Evolutionary conservation across 2,888 invertebrate species (phyloP), one percentile per base, ranked within the genome.

Genomic region (Sarcophaga carnaria): DNA sequence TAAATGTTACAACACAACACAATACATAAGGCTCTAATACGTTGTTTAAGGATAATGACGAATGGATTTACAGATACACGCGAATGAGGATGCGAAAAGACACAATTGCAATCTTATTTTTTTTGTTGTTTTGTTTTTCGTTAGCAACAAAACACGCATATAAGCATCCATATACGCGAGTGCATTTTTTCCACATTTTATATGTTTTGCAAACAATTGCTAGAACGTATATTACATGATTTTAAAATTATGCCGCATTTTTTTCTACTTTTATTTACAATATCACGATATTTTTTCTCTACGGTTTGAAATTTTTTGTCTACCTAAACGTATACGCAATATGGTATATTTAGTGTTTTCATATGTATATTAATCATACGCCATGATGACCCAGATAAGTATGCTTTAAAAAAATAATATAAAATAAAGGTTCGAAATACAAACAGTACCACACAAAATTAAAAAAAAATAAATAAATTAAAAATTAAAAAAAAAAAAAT

Each of bases 1-100:
- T 74, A 78, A 78, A 72, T 75, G 78, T 81, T 74, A 64, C 64
- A 71, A 66, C 59, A 59, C 20, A 64, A 75, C 64, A 76, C 20
- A 63, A 63, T 63, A 78, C 69, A 78, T 69, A 63, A 75, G 70
- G 59, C 74, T 27, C 59, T 78, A 83, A 75, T 78, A 70, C 47
- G 67, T 69, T 75, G 72, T 74, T 74, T 77, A 72, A 64, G 25
- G 49, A 72, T 69, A 49, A 75, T 81, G 81, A 81, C 81, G 69
- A 81, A 85, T 85, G 72, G 76, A 67, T 80, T 78, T 81, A 72
- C 45, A 78, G 80, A 27, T 4, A 27, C 27, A 27, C 27, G 0
- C 27, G 25, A 4, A 25, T 25, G 25, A 2, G 25, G 25, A 27
- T 27, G 27, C 0, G 3, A 27, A 27, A 3, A 27, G 27, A 27